Conservation (phyloP, 2,888 invertebrate genomes). For the Hetaerina titia region DNA sequence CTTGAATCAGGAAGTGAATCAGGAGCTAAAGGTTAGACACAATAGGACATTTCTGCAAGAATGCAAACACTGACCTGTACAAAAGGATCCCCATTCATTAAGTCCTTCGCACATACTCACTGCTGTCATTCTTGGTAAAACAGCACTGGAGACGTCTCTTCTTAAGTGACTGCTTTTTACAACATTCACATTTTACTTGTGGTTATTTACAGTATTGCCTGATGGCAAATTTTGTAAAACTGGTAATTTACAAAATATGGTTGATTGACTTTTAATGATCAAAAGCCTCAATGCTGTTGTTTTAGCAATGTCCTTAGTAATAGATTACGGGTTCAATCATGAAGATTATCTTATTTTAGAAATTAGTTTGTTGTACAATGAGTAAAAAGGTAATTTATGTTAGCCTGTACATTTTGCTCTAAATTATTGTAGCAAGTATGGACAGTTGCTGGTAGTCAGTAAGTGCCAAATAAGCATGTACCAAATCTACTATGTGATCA, state of each 20-base stretch:
- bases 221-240: not conserved
- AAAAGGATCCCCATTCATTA: not conserved
- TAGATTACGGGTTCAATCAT: conserved; percentile 33
- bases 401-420: not conserved
- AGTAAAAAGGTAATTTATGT: not conserved
- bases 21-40: conserved; percentile 33
- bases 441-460: conserved; percentile 30
- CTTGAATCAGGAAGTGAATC: conserved; percentile 83
- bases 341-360: not conserved
- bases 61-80: not conserved
- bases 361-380: not conserved
- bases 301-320: not conserved
- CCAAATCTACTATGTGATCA: conserved; percentile 60
- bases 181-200: not conserved
- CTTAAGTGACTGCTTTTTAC: not conserved
- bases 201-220: conserved; percentile 20
- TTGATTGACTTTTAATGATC: not conserved
- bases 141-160: not conserved
- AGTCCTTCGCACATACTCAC: conserved; percentile 23
- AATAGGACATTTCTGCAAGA: not conserved
- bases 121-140: not conserved
- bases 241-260: not conserved
- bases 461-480: conserved; percentile 55
- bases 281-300: not conserved
- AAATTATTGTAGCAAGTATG: conserved; percentile 23